phyloP scores from a whole-genome alignment of 2,113 vertebrate species.

The Cettia cetti region DNA sequence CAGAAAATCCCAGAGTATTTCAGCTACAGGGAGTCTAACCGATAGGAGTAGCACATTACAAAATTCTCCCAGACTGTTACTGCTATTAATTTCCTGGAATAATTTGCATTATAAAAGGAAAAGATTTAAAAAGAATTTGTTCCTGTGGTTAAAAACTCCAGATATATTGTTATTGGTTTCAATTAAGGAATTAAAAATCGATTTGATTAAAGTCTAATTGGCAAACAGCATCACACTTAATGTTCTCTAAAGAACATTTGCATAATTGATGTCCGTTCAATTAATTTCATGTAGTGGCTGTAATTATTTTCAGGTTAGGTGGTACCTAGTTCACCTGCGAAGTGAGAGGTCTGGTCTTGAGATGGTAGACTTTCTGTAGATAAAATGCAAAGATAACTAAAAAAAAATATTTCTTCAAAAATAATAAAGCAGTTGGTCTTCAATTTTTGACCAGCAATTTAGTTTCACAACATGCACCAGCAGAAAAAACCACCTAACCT shows the following conservation, averaged over 20 bases:
- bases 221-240: neutral
- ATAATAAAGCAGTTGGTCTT: neutral
- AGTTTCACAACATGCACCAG: neutral
- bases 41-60: rapidly evolving
- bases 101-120: neutral
- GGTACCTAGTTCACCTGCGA: slow-evolving; percentile 80
- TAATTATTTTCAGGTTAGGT: slow-evolving; percentile 38
- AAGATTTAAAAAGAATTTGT: neutral
- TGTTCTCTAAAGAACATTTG: neutral
- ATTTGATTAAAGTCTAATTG: slow-evolving; percentile 45
- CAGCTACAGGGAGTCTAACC: neutral
- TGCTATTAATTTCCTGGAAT: neutral
- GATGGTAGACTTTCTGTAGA: slow-evolving; percentile 77
- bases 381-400: slow-evolving; percentile 73
- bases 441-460: neutral
- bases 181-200: slow-evolving; percentile 22
- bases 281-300: slow-evolving; percentile 36
- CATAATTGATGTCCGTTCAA: slow-evolving; percentile 22
- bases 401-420: neutral
- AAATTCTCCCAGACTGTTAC: neutral
- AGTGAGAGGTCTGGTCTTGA: slow-evolving; percentile 71
- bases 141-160: slow-evolving; percentile 64
- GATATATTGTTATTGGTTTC: neutral
- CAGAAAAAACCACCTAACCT: neutral
- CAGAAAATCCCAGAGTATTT: neutral